Conservation (phyloP, 2,797 vertebrate genomes). For the Xenopus petersii region DNA sequence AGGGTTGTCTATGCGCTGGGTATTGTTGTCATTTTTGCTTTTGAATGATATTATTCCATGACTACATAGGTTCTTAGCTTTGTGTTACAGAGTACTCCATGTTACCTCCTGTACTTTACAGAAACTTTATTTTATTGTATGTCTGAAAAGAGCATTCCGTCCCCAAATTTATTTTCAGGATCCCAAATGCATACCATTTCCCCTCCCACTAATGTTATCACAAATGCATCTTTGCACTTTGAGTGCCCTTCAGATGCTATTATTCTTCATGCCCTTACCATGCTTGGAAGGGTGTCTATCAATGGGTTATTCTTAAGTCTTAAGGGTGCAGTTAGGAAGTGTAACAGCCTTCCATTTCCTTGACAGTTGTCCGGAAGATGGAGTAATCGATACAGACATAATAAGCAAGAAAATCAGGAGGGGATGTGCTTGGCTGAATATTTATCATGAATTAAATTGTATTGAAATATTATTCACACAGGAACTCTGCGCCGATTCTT, state of each 20-base stretch:
- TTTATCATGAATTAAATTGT: slow-evolving; percentile 46
- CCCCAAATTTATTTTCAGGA: too few relatives aligned
- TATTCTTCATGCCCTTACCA: slow-evolving; percentile 11
- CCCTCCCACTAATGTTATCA: too few relatives aligned
- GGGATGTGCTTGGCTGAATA: slow-evolving; percentile 38
- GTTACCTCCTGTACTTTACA: too few relatives aligned
- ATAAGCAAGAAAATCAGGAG: slow-evolving; percentile 34
- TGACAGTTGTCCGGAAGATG: slow-evolving; percentile 25
- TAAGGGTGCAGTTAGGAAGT: slow-evolving; percentile 37
- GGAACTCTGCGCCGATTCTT: slow-evolving; percentile 27
- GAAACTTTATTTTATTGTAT: too few relatives aligned
- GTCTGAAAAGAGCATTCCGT: too few relatives aligned
- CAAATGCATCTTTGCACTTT: background rate
- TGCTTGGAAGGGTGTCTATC: slow-evolving; percentile 17
- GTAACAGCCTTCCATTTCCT: slow-evolving; percentile 25
- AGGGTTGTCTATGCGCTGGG: too few relatives aligned
- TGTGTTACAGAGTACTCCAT: too few relatives aligned
- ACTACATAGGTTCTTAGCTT: too few relatives aligned
- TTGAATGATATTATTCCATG: too few relatives aligned
- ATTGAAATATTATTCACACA: slow-evolving; percentile 36
- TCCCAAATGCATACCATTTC: too few relatives aligned
- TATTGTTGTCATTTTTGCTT: too few relatives aligned
- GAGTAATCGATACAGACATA: slow-evolving; percentile 36
- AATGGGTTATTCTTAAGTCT: slow-evolving; percentile 18
- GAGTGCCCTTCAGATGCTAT: slow-evolving; percentile 7